Evolutionary conservation across 2,797 vertebrate species (phyloP), one percentile per base, ranked within the genome.

Genomic region (Myotis vivesi): DNA sequence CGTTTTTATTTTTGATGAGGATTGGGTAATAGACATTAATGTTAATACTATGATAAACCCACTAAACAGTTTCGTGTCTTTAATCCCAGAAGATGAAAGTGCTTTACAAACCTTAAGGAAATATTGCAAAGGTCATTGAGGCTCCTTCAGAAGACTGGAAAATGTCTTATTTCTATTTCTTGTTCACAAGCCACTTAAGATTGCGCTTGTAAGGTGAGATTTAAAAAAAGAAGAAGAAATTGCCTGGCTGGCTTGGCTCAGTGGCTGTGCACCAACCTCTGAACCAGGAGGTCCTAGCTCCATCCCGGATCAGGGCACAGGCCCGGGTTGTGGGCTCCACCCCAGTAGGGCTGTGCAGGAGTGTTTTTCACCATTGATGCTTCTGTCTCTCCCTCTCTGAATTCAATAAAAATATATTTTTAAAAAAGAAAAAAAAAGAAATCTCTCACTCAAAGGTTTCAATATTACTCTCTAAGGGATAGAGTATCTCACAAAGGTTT

Each of bases 51-150:
- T 80, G 71, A 80, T 83, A 90, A 94, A 66, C 13, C 20, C n/a
- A 55, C 25, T 44, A 57, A 33, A 44, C 57, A n/a, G 5, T 46
- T 82, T 38, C 11, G 2, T 28, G 23, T 81, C 66, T 93, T 83
- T 69, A 95, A 89, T 91, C 33, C 16, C 36, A 81, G 84, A 83
- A 89, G 49, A 20, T 69, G 64, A 87, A 96, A 59, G 77, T 81
- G 19, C 66, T 68, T 95, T 81, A 30, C 20, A 91, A 88, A 72
- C 33, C n/a, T 87, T 73, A 77, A 46, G 62, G 15, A 77, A 73
- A 51, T 57, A 59, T 49, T 75, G 30, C 49, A 69, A 69, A 88
- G 44, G 46, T 77, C 85, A 51, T 6, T 12, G n/a, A 0, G 62
- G 12, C 38, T 87, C 82, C 53, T 20, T 76, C 59, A 66, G 30